A percentile compares a stretch with the other conserved stretches of the same genome.
Evolutionary conservation across 2,888 invertebrate species (phyloP).

Genomic region (Gibbula magus): DNA sequence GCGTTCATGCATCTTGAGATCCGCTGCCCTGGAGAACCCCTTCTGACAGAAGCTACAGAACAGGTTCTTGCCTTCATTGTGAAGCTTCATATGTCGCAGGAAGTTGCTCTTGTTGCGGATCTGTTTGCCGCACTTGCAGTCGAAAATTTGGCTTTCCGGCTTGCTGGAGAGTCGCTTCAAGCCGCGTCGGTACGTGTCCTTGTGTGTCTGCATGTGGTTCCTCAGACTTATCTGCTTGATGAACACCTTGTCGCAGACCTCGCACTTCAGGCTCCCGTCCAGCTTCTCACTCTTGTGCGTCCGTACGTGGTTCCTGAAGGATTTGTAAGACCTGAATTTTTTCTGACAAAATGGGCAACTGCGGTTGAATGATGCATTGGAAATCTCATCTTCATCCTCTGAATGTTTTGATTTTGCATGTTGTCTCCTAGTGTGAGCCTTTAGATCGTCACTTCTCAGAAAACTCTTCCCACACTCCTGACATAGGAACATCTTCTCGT

Average conservation of each 20-base stretch:
- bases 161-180: background rate
- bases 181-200: background rate
- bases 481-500: background rate
- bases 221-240: slow-evolving; percentile 19
- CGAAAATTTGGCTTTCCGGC: background rate
- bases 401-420: background rate
- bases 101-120: slow-evolving; percentile 10
- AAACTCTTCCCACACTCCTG: slow-evolving; percentile 14
- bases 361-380: background rate
- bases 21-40: background rate
- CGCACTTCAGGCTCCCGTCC: background rate
- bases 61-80: background rate
- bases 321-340: background rate
- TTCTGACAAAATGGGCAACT: background rate
- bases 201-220: slow-evolving; percentile 15
- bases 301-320: background rate
- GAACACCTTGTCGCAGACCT: background rate
- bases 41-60: background rate
- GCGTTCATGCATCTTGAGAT: background rate
- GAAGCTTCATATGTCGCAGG: background rate
- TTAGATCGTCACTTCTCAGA: background rate
- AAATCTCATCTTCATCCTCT: background rate
- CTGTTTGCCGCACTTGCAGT: background rate
- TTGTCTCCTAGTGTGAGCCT: background rate
- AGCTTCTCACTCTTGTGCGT: slow-evolving; percentile 8